These are phyloP conservation scores for Aphelenchoides bicaudatus DNA, from an alignment of 2,888 invertebrate species.

Conservation along the genomic window DNA sequence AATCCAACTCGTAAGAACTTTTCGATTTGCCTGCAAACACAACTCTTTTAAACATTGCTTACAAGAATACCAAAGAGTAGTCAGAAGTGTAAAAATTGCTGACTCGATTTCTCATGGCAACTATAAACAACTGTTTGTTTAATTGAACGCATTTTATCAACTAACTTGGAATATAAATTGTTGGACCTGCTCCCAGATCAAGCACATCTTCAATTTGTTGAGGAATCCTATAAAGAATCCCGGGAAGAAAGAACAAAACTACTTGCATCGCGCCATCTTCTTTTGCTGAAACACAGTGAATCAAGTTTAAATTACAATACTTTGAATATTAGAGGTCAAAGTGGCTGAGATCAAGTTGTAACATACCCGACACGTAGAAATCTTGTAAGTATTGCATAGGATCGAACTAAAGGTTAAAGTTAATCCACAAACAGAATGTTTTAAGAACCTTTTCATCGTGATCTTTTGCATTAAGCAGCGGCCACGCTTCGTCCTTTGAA, in stretches of 20 bases:
- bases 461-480: constrained; percentile 29
- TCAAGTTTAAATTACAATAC: no score
- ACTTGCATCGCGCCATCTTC: constrained; percentile 59
- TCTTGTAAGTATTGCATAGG: constrained; percentile 50
- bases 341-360: no score
- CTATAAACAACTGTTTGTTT: no score
- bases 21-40: constrained; percentile 42
- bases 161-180: constrained; percentile 51
- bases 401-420: constrained; percentile 45
- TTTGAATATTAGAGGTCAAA: no score
- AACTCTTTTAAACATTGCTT: neutral
- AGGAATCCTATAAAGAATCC: constrained; percentile 58
- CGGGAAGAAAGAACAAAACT: constrained; percentile 59
- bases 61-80: constrained; percentile 40
- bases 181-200: constrained; percentile 55
- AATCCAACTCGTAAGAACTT: constrained; percentile 48
- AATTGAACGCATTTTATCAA: no score
- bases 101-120: constrained; percentile 46
- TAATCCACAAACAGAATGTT: neutral
- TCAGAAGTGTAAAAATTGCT: constrained; percentile 54
- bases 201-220: constrained; percentile 44
- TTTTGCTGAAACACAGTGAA: constrained; percentile 43
- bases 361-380: no score
- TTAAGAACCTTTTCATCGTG: constrained; percentile 32
- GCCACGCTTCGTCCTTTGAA: constrained; percentile 7